Conservation (phyloP, 1,140 invertebrate species). For the Sycophaga agraensis region DNA sequence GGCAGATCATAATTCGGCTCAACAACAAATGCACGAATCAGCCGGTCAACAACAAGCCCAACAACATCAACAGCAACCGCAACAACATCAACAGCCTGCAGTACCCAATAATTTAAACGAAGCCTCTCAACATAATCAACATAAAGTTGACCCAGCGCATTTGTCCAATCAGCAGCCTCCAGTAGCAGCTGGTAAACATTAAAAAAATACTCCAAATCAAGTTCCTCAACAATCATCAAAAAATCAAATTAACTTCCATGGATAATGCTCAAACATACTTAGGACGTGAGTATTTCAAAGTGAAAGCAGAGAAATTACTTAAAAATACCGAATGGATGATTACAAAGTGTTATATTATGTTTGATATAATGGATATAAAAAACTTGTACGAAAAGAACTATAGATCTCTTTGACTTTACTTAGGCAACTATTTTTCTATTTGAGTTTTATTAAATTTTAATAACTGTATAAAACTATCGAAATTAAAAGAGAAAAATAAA, state of each 20-base stretch:
- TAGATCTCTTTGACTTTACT: too few relatives aligned
- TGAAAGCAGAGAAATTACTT: background rate
- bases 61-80: conserved; percentile 9
- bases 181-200: background rate
- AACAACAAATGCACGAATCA: conserved; percentile 21
- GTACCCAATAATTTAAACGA: conserved; percentile 18
- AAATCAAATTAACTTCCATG: conserved; percentile 15
- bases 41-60: conserved; percentile 30
- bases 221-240: conserved; percentile 12
- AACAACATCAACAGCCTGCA: conserved; percentile 1
- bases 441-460: too few relatives aligned
- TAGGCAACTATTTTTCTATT: too few relatives aligned
- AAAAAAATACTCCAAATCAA: conserved; percentile 32
- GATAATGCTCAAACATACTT: conserved; percentile 5
- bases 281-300: background rate
- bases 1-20: too few relatives aligned
- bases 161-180: conserved; percentile 3
- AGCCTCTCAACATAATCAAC: conserved; percentile 1
- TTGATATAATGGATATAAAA: too few relatives aligned
- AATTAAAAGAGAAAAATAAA: too few relatives aligned
- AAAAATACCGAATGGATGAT: too few relatives aligned
- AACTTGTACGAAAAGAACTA: too few relatives aligned
- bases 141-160: background rate
- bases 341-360: too few relatives aligned
- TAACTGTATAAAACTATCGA: too few relatives aligned